Percentiles rank a stretch among this genome's conserved stretches.
Conservation (phyloP, 37 sponge, comb jelly and placozoan species). For the Diacarnus erythraeanus region DNA sequence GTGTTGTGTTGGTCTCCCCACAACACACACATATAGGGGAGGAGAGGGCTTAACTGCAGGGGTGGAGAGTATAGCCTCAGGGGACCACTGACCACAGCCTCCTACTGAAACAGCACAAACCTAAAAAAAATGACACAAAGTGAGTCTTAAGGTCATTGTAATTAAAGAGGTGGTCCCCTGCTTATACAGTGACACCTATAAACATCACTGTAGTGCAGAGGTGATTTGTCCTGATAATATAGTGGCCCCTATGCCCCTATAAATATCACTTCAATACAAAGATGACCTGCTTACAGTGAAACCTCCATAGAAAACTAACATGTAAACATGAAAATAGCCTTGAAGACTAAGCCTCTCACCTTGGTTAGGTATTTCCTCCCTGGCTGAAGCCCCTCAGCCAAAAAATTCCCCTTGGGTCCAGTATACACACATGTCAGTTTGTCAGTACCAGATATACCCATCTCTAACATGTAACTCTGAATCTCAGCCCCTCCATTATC, state of each 20-base stretch:
- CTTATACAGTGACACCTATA: too few species aligned
- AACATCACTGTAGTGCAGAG: too few species aligned
- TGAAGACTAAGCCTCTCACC: slow-evolving; percentile 3
- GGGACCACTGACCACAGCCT: slow-evolving; percentile 52
- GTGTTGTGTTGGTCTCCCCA: slow-evolving; percentile 33
- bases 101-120: slow-evolving; percentile 47
- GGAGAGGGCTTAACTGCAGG: slow-evolving; percentile 29
- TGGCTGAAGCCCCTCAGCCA: slow-evolving; percentile 25
- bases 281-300: neutral
- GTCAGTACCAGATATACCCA: neutral
- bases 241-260: neutral
- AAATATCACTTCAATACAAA: neutral
- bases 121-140: slow-evolving; percentile 1
- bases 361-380: slow-evolving; percentile 28
- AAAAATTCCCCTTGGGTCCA: slow-evolving; percentile 20
- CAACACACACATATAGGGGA: slow-evolving; percentile 27
- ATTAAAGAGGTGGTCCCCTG: too few species aligned
- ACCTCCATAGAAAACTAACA: neutral
- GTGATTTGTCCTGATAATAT: too few species aligned
- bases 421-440: slow-evolving; percentile 20
- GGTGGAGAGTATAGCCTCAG: slow-evolving; percentile 28
- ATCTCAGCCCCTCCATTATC: slow-evolving; percentile 21
- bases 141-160: too few species aligned
- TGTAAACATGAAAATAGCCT: neutral
- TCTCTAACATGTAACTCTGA: slow-evolving; percentile 16